These are phyloP conservation scores for Otocyon megalotis DNA, from an alignment of 2,113 vertebrate genomes.

Conservation along the genomic window DNA sequence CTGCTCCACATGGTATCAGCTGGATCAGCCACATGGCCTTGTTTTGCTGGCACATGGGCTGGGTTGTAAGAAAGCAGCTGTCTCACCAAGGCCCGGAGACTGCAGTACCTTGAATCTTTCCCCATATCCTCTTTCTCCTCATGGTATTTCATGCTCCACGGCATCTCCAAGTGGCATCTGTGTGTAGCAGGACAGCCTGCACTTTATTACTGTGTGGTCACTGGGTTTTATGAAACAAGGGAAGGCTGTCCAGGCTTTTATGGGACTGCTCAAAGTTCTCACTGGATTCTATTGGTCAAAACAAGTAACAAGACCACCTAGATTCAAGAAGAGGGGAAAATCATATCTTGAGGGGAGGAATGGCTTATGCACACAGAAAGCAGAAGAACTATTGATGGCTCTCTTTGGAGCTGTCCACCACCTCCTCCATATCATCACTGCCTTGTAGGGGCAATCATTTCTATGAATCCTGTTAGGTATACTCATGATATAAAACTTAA, in stretches of 20 bases:
- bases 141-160: fast-evolving
- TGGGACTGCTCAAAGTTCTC: neutral
- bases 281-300: neutral
- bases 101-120: neutral
- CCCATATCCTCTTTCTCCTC: neutral
- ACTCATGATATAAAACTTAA: neutral
- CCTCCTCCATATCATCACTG: fast-evolving
- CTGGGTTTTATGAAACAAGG: neutral
- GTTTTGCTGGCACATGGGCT: neutral
- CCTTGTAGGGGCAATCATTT: neutral
- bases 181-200: too few species aligned
- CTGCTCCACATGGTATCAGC: neutral
- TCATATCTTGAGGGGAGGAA: neutral
- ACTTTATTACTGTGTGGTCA: neutral
- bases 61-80: neutral
- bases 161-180: neutral
- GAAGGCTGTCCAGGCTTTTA: neutral
- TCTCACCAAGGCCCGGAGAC: neutral
- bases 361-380: neutral
- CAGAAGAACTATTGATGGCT: neutral
- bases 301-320: neutral
- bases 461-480: neutral
- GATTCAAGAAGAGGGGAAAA: neutral
- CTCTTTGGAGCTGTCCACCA: neutral
- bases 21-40: fast-evolving